A percentile compares a stretch with the other conserved stretches of the same genome.
phyloP scores from a whole-genome alignment of 2,113 vertebrate genomes.

The Ascaphus truei region DNA sequence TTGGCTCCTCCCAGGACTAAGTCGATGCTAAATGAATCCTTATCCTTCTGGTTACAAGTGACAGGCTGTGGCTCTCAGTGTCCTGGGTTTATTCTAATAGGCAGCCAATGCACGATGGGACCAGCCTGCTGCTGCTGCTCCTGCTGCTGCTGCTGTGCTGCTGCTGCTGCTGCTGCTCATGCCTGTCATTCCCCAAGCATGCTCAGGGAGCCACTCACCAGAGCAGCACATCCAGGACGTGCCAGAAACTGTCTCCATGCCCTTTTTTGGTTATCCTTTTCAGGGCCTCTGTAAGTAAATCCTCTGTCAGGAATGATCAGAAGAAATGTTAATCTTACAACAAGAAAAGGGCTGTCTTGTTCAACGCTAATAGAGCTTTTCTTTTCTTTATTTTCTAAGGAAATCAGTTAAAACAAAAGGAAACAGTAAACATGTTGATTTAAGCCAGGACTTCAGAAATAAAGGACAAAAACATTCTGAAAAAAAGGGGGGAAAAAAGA shows the following conservation, averaged over 20 bases:
- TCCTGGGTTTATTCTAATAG: slow-evolving; percentile 64
- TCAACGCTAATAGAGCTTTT: slow-evolving; percentile 49
- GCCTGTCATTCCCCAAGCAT: slow-evolving; percentile 77
- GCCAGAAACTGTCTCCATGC: slow-evolving; percentile 76
- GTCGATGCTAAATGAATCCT: slow-evolving; percentile 66
- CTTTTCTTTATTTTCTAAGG: slow-evolving; percentile 22
- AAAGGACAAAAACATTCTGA: background rate
- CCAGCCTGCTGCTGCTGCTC: slow-evolving; percentile 60
- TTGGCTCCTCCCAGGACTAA: slow-evolving; percentile 80
- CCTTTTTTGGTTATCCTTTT: slow-evolving; percentile 86
- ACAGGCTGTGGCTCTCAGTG: slow-evolving; percentile 67
- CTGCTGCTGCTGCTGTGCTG: slow-evolving; percentile 58
- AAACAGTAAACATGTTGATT: slow-evolving; percentile 39
- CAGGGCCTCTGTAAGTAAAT: slow-evolving; percentile 80
- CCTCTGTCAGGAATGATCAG: slow-evolving; percentile 81
- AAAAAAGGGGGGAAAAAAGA: background rate
- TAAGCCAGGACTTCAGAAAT: slow-evolving; percentile 35
- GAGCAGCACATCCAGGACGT: too few relatives aligned
- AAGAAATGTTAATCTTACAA: slow-evolving; percentile 79
- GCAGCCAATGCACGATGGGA: slow-evolving; percentile 71
- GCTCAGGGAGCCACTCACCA: slow-evolving; percentile 75
- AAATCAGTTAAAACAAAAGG: slow-evolving; percentile 42
- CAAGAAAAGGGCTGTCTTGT: slow-evolving; percentile 54
- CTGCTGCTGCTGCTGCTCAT: slow-evolving; percentile 61
- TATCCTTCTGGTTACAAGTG: slow-evolving; percentile 70